Conservation (phyloP, 2,113 vertebrate species). For the Plotosus lineatus region DNA sequence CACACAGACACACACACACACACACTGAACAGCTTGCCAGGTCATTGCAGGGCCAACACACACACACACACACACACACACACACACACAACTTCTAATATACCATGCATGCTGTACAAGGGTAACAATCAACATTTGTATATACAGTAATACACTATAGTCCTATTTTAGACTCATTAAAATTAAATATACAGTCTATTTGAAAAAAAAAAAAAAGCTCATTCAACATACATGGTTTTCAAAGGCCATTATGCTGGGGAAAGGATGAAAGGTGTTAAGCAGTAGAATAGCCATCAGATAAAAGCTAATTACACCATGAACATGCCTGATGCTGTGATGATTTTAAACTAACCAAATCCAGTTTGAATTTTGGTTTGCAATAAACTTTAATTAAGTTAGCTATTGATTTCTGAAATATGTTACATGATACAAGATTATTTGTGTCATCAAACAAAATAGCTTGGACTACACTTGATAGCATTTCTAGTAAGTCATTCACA, state of each 20-base stretch:
- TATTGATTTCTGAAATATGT: not conserved
- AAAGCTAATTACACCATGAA: not conserved
- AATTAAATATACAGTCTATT: not conserved
- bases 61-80: not conserved
- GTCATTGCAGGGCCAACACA: too few relatives aligned
- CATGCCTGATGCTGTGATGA: not conserved
- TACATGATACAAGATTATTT: not conserved
- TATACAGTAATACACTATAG: not conserved
- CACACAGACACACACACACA: slow-evolving; percentile 3
- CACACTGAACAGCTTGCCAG: too few relatives aligned
- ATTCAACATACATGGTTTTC: not conserved
- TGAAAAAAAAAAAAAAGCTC: not conserved
- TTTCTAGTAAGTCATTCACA: not conserved
- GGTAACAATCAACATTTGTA: not conserved
- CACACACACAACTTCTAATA: not conserved
- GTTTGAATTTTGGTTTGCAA: not conserved
- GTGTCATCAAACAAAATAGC: not conserved
- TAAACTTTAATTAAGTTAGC: not conserved
- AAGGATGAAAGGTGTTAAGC: not conserved
- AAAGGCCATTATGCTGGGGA: not conserved
- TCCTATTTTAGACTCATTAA: not conserved
- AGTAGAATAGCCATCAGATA: not conserved
- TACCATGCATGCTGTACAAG: not conserved
- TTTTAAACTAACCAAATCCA: not conserved
- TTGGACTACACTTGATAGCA: not conserved